Conservation (phyloP, 2,888 invertebrate species). For the Oscheius sp. region DNA sequence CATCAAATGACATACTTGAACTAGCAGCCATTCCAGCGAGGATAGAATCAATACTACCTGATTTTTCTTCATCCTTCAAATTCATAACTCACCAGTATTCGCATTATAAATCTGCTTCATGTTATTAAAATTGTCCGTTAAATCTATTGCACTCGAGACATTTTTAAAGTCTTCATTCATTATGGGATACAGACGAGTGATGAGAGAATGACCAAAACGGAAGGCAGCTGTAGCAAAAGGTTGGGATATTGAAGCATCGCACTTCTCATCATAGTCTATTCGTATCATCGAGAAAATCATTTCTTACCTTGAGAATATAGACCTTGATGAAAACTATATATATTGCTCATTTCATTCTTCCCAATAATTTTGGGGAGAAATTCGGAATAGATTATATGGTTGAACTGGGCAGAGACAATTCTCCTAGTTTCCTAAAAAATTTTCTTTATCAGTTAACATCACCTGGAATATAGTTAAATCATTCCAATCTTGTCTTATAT, state of each 20-base stretch:
- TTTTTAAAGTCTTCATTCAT: conserved; percentile 49
- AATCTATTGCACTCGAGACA: conserved; percentile 63
- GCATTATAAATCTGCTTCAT: conserved; percentile 42
- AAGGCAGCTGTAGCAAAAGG: conserved; percentile 91
- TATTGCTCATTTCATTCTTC: no score
- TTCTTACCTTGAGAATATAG: not conserved
- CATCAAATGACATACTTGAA: conserved; percentile 65
- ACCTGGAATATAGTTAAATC: conserved; percentile 71
- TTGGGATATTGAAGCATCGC: conserved; percentile 87
- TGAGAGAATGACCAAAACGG: conserved; percentile 79
- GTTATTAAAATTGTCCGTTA: conserved; percentile 88
- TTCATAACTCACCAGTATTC: conserved; percentile 21
- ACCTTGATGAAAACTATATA: no score
- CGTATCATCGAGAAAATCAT: no score
- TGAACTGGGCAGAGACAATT: conserved; percentile 75
- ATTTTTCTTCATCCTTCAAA: no score
- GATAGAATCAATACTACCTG: conserved; percentile 66
- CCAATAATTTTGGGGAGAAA: conserved; percentile 83
- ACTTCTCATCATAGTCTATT: conserved; percentile 77
- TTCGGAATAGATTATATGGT: conserved; percentile 72
- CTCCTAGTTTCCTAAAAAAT: conserved; percentile 71
- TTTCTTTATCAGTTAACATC: not conserved
- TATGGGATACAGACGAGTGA: conserved; percentile 53
- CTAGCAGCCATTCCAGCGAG: conserved; percentile 65
- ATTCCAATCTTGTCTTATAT: conserved; percentile 70